phyloP scores from a whole-genome alignment of 1,140 invertebrate species.

The Drosophila elegans region DNA sequence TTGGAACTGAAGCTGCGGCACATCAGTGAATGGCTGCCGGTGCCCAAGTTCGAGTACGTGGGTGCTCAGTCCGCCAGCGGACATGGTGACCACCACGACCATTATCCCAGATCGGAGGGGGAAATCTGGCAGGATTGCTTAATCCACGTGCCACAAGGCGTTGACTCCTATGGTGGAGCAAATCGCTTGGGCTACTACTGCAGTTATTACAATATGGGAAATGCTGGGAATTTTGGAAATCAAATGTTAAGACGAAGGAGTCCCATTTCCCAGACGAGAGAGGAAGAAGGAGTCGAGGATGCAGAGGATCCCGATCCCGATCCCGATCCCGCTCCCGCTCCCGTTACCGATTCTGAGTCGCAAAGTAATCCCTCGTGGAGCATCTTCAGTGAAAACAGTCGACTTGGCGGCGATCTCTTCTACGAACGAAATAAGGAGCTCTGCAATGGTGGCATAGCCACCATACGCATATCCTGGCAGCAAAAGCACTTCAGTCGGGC shows the following conservation, averaged over 20 bases:
- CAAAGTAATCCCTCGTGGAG: conserved; percentile 11
- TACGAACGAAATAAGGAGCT: conserved; percentile 48
- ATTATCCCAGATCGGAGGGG: conserved; percentile 1
- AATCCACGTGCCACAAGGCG: conserved; percentile 50
- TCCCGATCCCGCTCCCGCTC: too few relatives aligned
- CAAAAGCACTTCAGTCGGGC: conserved; percentile 68
- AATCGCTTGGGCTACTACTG: conserved; percentile 47
- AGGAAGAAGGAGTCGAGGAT: too few relatives aligned
- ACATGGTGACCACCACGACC: background rate
- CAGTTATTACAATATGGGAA: conserved; percentile 35
- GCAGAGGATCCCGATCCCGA: background rate
- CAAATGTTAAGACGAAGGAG: background rate
- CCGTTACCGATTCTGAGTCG: background rate
- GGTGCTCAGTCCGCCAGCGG: conserved; percentile 15
- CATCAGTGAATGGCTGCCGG: conserved; percentile 71
- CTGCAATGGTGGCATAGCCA: conserved; percentile 52
- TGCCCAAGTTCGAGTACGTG: conserved; percentile 70
- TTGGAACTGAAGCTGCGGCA: conserved; percentile 75
- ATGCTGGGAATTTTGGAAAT: background rate
- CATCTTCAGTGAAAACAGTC: conserved; percentile 1
- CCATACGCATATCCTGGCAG: conserved; percentile 72
- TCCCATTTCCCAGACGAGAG: background rate
- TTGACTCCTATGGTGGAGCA: conserved; percentile 23
- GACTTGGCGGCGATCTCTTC: conserved; percentile 26
- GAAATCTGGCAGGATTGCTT: conserved; percentile 43